Conservation (phyloP, 1,140 invertebrate genomes). For the Zelostemma sp. region DNA sequence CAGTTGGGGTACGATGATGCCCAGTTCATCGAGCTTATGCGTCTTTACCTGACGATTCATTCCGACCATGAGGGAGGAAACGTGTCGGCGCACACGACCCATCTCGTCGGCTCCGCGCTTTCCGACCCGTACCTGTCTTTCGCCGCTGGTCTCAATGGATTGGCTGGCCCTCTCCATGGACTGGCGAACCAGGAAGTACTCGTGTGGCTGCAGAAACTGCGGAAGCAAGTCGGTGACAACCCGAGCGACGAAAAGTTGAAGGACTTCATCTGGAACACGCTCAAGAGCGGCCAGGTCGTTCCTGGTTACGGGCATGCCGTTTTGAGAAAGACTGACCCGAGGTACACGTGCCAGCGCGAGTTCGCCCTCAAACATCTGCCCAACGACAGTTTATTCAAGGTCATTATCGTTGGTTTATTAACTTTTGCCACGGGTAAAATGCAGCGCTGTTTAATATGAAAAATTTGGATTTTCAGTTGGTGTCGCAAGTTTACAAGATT, state of each 20-base stretch:
- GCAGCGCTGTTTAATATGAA: not conserved
- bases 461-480: constrained; percentile 73
- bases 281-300: constrained; percentile 95
- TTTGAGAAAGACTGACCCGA: constrained; percentile 95
- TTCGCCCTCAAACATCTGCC: constrained; percentile 96
- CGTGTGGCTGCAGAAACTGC: constrained; percentile 86
- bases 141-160: constrained; percentile 93
- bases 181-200: constrained; percentile 96
- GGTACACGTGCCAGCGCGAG: constrained; percentile 94
- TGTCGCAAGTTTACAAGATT: constrained; percentile 93
- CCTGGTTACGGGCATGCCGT: constrained; percentile 98
- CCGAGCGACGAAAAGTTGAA: constrained; percentile 89
- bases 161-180: constrained; percentile 96
- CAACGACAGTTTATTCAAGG: constrained; percentile 91
- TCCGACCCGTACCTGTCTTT: constrained; percentile 96
- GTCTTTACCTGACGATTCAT: constrained; percentile 96
- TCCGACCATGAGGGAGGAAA: constrained; percentile 97
- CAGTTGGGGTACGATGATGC: constrained; percentile 94
- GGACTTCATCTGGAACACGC: constrained; percentile 94
- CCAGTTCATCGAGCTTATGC: constrained; percentile 92
- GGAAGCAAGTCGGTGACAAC: constrained; percentile 83
- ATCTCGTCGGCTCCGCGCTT: constrained; percentile 94
- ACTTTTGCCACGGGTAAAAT: not conserved
- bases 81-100: constrained; percentile 94
- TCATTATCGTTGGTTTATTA: constrained; percentile 57